Percentiles rank a stretch among this genome's conserved stretches.
phyloP scores from a whole-genome alignment of 2,888 invertebrate genomes.

The Microctonus aethiopoides region DNA sequence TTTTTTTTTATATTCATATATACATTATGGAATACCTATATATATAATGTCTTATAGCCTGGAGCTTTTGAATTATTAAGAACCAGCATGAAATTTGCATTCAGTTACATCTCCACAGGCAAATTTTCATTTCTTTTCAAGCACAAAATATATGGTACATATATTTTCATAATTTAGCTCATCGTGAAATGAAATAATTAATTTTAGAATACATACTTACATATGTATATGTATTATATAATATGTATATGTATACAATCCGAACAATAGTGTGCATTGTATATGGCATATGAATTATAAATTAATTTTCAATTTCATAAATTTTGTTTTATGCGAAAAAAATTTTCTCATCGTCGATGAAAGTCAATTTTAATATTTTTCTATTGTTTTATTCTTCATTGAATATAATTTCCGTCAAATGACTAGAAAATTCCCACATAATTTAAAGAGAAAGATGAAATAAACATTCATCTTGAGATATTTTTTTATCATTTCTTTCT shows the following conservation, averaged over 20 bases:
- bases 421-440: background rate
- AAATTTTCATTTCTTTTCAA: too few relatives aligned
- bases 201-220: background rate
- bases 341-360: constrained; percentile 8
- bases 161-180: background rate
- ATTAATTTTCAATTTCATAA: background rate
- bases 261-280: background rate
- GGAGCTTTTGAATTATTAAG: background rate
- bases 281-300: background rate
- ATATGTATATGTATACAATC: background rate
- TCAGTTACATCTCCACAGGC: too few relatives aligned
- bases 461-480: background rate
- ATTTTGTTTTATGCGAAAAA: background rate
- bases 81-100: background rate
- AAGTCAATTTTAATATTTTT: background rate
- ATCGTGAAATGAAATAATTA: background rate
- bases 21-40: too few relatives aligned
- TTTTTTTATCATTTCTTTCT: background rate
- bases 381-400: background rate
- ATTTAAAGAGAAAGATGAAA: background rate
- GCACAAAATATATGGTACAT: too few relatives aligned
- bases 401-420: background rate
- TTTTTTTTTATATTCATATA: background rate
- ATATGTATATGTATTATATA: too few relatives aligned
- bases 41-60: background rate